phyloP scores from a whole-genome alignment of 2,888 invertebrate species.

The Eubasilissa splendida region DNA sequence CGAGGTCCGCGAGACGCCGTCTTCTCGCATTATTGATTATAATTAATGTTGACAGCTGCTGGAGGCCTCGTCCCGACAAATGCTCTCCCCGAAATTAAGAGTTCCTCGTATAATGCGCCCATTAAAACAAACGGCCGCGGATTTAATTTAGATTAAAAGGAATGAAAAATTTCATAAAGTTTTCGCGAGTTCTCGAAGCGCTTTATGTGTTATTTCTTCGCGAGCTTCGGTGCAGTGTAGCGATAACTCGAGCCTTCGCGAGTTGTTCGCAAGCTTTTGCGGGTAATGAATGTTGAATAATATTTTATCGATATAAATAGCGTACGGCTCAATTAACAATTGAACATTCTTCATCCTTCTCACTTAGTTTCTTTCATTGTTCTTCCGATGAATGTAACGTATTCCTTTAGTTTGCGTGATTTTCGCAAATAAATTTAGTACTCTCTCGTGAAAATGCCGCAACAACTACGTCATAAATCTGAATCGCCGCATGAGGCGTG shows the following conservation, averaged over 20 bases:
- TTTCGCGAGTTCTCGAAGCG: not conserved
- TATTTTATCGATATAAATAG: not conserved
- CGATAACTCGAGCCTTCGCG: not conserved
- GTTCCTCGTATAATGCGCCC: constrained; percentile 47
- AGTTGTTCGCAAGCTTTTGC: too few species aligned
- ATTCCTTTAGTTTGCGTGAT: too few species aligned
- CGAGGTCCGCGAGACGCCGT: constrained; percentile 14
- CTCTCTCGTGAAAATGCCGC: too few species aligned
- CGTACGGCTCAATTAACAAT: constrained; percentile 9
- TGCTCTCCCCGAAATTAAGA: constrained; percentile 50
- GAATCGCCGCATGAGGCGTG: constrained; percentile 20
- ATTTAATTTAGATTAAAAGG: constrained; percentile 51
- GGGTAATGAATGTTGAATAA: not conserved
- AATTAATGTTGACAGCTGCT: constrained; percentile 57
- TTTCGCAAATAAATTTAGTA: too few species aligned
- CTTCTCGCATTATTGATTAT: constrained; percentile 53
- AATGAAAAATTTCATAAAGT: constrained; percentile 14
- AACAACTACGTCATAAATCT: not conserved
- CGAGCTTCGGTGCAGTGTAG: not conserved
- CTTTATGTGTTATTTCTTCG: not conserved
- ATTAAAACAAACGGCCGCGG: constrained; percentile 51
- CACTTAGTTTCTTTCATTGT: too few species aligned
- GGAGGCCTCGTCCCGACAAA: constrained; percentile 41
- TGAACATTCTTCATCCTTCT: too few species aligned
- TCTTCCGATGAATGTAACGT: too few species aligned